These are phyloP conservation scores for Blastobasis lacticolella DNA, from an alignment of 2,888 invertebrate species.

Conservation along the genomic window DNA sequence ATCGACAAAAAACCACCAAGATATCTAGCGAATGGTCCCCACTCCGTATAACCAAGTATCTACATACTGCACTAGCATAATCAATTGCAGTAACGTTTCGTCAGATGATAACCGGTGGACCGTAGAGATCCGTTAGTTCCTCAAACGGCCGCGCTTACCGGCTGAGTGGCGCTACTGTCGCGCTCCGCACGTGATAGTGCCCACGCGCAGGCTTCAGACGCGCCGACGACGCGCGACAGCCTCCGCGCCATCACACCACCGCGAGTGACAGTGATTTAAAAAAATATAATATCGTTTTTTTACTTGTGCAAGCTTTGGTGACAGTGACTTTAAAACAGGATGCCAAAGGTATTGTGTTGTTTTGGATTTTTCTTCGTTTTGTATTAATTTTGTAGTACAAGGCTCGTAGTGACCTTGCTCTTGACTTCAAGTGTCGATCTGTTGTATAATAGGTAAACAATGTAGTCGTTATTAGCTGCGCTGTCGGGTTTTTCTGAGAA, in stretches of 20 bases:
- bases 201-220: slow-evolving; percentile 58
- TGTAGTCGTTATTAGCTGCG: slow-evolving; percentile 28
- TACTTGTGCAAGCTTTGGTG: slow-evolving; percentile 3
- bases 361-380: too few species aligned
- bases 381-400: too few species aligned
- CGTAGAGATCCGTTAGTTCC: slow-evolving; percentile 55
- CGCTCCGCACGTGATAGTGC: slow-evolving; percentile 60
- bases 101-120: slow-evolving; percentile 34
- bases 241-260: slow-evolving; percentile 55
- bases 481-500: slow-evolving; percentile 21
- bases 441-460: slow-evolving; percentile 28
- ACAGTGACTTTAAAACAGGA: slow-evolving; percentile 15
- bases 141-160: slow-evolving; percentile 35
- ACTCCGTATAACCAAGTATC: too few species aligned
- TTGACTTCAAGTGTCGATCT: slow-evolving; percentile 22
- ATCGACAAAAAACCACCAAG: too few species aligned
- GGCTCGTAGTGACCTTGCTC: slow-evolving; percentile 19
- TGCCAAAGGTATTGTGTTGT: slow-evolving; percentile 37
- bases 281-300: slow-evolving; percentile 15
- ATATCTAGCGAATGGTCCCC: too few species aligned
- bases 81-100: slow-evolving; percentile 8
- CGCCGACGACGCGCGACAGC: slow-evolving; percentile 59
- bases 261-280: slow-evolving; percentile 50
- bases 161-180: slow-evolving; percentile 45
- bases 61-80: slow-evolving; percentile 4